Evolutionary conservation across 1,140 invertebrate species (phyloP), one percentile per base, ranked within the genome.

Genomic region (Drosophila athabasca): DNA sequence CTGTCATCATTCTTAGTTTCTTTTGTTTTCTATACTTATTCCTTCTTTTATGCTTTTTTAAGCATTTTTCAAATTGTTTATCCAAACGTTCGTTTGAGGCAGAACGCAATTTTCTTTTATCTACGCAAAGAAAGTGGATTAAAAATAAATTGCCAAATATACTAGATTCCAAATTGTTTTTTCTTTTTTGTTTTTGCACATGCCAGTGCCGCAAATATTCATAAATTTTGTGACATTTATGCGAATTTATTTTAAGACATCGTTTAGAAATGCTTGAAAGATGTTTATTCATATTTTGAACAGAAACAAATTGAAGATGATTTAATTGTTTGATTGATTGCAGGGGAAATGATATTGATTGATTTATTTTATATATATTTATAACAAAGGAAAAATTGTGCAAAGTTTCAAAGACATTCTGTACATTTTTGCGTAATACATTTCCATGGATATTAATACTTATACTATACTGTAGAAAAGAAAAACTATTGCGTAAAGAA

Each of bases 101-200:
- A 65, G 61, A 81, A 87, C 82, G 74, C 73, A 85, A 87, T 75
- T 81, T 78, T 78, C 77, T 81, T 85, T 87, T 85, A 81, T 85
- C 77, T 87, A 62, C 62, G 74, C 77, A 62, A 62, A 81, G 58
- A 69, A 76, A 60, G 17, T 26, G 51, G 73, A 74, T 68, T 87
- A 82, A 60, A 85, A 85, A 85, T 85, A 85, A 65, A 62, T 76
- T 76, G 15, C 35, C 11, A 52, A 57, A 52, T 55, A 72, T 72
- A 62, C 19, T 84, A 79, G 74, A 67, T 69, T 69, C n/a, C 29
- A 3, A 60, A 51, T 60, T 11, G 35, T 3, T 58, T 45, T 3
- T 31, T 31, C 8, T 2, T 54, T 48, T 59, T 41, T 49, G 50
- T 58, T 31, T 2, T 54, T 69, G 76, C 50, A 24, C 62, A 74